Conservation (phyloP, 2,113 vertebrate genomes). For the Otolemur garnettii region DNA sequence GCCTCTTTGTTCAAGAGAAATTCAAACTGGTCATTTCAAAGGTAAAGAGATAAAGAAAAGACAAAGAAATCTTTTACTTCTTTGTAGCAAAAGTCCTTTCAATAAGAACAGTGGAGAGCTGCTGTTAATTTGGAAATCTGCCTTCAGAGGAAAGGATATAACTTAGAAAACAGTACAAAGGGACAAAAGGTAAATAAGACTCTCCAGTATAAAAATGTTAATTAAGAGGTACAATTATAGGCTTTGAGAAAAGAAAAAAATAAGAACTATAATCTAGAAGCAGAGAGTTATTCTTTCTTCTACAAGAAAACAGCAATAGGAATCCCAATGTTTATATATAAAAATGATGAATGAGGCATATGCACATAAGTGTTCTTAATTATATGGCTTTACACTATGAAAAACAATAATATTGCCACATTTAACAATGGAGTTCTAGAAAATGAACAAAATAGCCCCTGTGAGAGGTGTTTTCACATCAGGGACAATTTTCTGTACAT, state of each 20-base stretch:
- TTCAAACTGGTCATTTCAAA: conserved; percentile 74
- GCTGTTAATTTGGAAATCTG: conserved; percentile 64
- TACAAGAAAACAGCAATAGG: conserved; percentile 43
- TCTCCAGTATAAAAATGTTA: conserved; percentile 68
- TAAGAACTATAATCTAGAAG: conserved; percentile 65
- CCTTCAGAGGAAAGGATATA: conserved; percentile 71
- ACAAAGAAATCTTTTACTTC: conserved; percentile 44
- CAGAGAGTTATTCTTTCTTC: conserved; percentile 64
- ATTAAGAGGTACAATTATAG: conserved; percentile 66
- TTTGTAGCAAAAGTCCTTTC: conserved; percentile 66
- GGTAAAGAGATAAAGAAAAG: conserved; percentile 63
- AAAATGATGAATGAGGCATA: conserved; percentile 58
- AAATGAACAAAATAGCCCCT: conserved; percentile 23
- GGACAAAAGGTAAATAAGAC: conserved; percentile 59
- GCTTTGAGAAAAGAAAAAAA: conserved; percentile 69
- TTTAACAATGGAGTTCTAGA: conserved; percentile 51
- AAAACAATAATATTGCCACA: conserved; percentile 22
- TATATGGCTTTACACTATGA: conserved; percentile 26
- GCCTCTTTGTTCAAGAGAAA: conserved; percentile 80
- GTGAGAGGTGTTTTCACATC: background rate
- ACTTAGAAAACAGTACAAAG: conserved; percentile 73
- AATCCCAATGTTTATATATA: conserved; percentile 54
- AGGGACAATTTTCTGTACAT: conserved; percentile 14
- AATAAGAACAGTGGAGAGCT: conserved; percentile 22
- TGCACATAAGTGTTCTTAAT: conserved; percentile 61